A percentile compares a stretch with the other conserved stretches of the same genome.
These are phyloP conservation scores for Nilaparvata lugens DNA, from an alignment of 1,140 invertebrate species.

Conservation along the genomic window DNA sequence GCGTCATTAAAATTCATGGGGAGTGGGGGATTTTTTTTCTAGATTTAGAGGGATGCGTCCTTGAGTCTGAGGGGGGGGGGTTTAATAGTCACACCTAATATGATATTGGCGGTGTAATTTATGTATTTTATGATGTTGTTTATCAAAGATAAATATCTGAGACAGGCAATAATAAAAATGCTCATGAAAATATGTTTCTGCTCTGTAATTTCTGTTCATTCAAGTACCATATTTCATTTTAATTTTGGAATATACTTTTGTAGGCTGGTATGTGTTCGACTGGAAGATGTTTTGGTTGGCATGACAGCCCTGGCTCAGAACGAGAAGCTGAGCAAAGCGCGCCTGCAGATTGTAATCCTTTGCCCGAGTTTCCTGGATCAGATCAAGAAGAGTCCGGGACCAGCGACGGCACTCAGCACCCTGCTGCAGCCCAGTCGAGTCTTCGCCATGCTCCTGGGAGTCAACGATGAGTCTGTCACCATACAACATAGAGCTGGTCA, in stretches of 20 bases:
- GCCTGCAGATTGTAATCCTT: constrained; percentile 63
- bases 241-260: constrained; percentile 26
- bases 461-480: constrained; percentile 50
- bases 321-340: constrained; percentile 31
- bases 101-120: too few species aligned
- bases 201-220: too few species aligned
- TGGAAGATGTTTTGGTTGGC: constrained; percentile 54
- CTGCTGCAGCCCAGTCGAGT: constrained; percentile 59
- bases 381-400: constrained; percentile 36
- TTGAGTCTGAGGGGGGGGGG: too few species aligned
- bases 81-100: too few species aligned
- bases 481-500: constrained; percentile 45
- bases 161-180: too few species aligned
- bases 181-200: too few species aligned
- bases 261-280: constrained; percentile 59
- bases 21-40: too few species aligned
- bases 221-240: too few species aligned
- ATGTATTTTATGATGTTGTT: too few species aligned
- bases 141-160: too few species aligned
- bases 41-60: too few species aligned
- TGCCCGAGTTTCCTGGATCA: constrained; percentile 58
- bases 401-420: constrained; percentile 45
- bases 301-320: constrained; percentile 42
- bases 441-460: constrained; percentile 67
- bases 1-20: too few species aligned